Conservation (phyloP, 2,888 invertebrate species). For the Bombylius discolor region DNA sequence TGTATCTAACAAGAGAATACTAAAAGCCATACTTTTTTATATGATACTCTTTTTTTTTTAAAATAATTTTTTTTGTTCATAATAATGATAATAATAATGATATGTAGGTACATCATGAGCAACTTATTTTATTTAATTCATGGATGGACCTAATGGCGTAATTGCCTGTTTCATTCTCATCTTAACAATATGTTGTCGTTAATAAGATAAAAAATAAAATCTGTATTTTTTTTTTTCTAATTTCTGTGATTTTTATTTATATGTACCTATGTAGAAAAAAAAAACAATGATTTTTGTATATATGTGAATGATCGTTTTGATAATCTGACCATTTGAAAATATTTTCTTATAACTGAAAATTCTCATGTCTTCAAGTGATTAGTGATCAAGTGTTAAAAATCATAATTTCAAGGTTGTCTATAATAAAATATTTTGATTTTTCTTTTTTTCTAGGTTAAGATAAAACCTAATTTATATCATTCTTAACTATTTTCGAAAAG, state of each 20-base stretch:
- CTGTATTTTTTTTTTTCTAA: no score
- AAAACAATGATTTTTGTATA: no score
- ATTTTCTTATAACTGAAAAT: background rate
- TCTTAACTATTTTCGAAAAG: no score
- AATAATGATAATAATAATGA: no score
- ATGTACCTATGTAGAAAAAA: no score
- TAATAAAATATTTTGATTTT: background rate
- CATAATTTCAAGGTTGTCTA: background rate
- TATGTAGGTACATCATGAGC: background rate
- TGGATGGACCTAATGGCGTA: conserved; percentile 2
- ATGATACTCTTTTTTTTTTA: no score
- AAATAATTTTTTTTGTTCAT: no score
- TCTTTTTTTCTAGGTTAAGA: background rate
- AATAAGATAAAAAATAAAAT: no score
- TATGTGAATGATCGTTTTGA: no score
- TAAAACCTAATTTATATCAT: no score
- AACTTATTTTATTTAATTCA: conserved; percentile 1
- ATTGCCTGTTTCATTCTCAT: background rate
- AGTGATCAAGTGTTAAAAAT: conserved; percentile 8
- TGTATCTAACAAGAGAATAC: background rate
- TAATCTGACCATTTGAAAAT: no score
- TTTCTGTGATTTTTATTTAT: no score
- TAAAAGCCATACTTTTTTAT: background rate
- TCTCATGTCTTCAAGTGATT: conserved; percentile 13
- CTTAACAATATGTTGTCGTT: background rate